Evolutionary conservation across 2,113 vertebrate species (phyloP).

Genomic region (Poecilia latipinna): DNA sequence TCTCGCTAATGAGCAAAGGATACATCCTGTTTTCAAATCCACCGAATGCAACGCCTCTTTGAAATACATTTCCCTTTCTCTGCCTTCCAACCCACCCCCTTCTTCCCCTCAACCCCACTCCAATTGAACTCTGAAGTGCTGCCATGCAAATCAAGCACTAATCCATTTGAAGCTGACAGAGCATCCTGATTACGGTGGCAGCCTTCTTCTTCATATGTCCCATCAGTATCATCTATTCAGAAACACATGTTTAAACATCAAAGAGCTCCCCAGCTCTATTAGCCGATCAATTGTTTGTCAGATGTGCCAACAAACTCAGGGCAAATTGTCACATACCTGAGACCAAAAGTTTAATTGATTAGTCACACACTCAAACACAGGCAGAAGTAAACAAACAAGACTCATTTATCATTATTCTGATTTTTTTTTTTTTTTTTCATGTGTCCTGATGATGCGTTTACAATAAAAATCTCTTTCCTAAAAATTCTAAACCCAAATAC

Average conservation of each 20-base stretch:
- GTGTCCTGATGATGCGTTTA: too few relatives aligned
- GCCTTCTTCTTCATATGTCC: slow-evolving; percentile 80
- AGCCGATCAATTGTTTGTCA: slow-evolving; percentile 72
- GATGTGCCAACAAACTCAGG: slow-evolving; percentile 62
- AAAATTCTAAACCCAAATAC: too few relatives aligned
- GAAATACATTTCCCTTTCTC: slow-evolving; percentile 64
- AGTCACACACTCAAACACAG: slow-evolving; percentile 16
- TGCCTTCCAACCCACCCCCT: slow-evolving; percentile 52
- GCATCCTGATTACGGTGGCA: slow-evolving; percentile 70
- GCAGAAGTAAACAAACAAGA: slow-evolving; percentile 4
- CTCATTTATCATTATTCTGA: background rate
- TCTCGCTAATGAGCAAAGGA: slow-evolving; percentile 69
- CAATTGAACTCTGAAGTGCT: slow-evolving; percentile 70
- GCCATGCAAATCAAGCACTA: slow-evolving; percentile 69
- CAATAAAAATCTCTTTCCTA: background rate
- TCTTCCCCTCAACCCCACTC: slow-evolving; percentile 45
- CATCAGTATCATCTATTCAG: slow-evolving; percentile 63
- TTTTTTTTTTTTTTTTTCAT: too few relatives aligned
- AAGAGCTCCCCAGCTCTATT: slow-evolving; percentile 74
- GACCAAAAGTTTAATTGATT: slow-evolving; percentile 38
- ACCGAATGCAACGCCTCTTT: slow-evolving; percentile 49
- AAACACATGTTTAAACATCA: slow-evolving; percentile 77
- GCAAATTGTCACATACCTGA: slow-evolving; percentile 62
- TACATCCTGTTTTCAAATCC: slow-evolving; percentile 57
- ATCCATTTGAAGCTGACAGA: slow-evolving; percentile 80